Evolutionary conservation across 2,797 vertebrate species (phyloP).

Genomic region (Neomorphus geoffroyi): DNA sequence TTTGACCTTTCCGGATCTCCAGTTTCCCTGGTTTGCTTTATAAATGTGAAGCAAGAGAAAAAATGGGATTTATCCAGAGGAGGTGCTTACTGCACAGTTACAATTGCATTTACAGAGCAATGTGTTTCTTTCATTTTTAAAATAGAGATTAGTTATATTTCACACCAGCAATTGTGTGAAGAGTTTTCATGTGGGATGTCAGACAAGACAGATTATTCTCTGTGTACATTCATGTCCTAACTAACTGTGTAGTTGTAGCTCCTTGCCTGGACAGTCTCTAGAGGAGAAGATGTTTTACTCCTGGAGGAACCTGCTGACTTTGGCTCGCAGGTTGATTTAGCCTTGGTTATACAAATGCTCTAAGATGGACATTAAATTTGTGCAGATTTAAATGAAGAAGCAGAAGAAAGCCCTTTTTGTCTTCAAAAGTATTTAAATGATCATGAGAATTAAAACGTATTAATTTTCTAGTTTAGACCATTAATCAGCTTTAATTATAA

Average conservation of each 20-base stretch:
- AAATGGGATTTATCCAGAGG: neutral
- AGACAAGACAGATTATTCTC: neutral
- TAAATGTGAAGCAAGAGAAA: neutral
- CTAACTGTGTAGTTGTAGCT: neutral
- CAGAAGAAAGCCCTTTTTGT: neutral
- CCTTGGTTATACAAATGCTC: neutral
- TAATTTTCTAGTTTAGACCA: neutral
- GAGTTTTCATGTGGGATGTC: neutral
- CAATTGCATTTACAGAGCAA: neutral
- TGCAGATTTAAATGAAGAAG: neutral
- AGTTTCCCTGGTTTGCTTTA: neutral
- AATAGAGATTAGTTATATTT: neutral
- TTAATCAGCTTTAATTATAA: slow-evolving; percentile 21
- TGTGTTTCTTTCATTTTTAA: neutral
- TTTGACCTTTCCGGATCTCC: neutral
- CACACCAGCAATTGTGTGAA: neutral
- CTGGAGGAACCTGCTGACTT: neutral
- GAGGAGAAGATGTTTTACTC: neutral
- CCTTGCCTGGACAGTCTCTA: neutral
- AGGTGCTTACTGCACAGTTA: neutral
- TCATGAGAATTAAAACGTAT: neutral
- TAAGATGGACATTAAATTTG: neutral
- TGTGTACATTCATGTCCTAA: neutral
- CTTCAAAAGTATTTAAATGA: neutral
- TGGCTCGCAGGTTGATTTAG: neutral